Conservation (phyloP, 2,797 vertebrate species). For the Loris lydekkerianus region DNA sequence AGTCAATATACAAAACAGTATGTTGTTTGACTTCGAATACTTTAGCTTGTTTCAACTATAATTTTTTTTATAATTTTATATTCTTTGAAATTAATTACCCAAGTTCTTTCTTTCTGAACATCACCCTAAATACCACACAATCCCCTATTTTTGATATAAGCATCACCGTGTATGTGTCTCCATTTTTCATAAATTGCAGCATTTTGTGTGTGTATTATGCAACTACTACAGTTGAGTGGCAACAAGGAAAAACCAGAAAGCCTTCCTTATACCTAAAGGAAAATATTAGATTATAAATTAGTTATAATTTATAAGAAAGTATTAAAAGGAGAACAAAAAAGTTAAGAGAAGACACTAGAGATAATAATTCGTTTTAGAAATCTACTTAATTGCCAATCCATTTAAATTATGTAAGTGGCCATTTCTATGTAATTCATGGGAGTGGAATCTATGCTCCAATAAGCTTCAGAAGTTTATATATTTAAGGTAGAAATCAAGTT, state of each 20-base stretch:
- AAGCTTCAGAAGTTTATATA: neutral
- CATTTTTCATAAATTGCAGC: conserved; percentile 9
- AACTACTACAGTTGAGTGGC: neutral
- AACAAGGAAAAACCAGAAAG: neutral
- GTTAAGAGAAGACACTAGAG: neutral
- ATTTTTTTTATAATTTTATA: conserved; percentile 17
- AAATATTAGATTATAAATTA: conserved; percentile 12
- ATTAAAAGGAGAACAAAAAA: neutral
- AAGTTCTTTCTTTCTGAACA: neutral
- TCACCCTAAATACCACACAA: neutral
- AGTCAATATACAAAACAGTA: neutral
- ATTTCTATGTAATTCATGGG: neutral
- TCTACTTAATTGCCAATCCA: neutral
- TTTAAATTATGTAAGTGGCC: neutral
- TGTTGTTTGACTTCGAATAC: neutral
- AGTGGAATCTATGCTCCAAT: neutral
- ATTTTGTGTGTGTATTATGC: neutral
- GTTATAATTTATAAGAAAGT: no score
- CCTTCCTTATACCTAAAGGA: neutral
- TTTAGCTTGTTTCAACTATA: neutral
- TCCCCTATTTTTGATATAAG: neutral
- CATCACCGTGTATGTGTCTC: neutral
- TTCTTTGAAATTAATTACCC: neutral
- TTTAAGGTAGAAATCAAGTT: conserved; percentile 23
- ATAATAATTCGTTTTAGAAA: neutral